phyloP scores from a whole-genome alignment of 1,140 invertebrate genomes.

The Heliconius hermathena region DNA sequence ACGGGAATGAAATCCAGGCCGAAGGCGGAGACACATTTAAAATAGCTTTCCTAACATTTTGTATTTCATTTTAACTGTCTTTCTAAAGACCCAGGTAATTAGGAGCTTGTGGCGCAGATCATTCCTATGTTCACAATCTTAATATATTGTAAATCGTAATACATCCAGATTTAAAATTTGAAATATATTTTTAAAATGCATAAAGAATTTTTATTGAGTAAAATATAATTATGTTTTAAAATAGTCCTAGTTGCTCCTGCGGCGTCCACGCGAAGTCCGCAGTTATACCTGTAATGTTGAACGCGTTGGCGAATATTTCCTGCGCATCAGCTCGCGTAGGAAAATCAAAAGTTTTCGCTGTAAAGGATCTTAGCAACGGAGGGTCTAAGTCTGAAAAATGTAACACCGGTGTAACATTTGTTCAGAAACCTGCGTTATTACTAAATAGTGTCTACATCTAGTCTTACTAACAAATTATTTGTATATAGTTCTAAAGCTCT shows the following conservation, averaged over 20 bases:
- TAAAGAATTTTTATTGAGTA: background rate
- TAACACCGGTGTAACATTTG: conserved; percentile 5
- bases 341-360: background rate
- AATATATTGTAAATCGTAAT: conserved; percentile 8
- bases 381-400: conserved; percentile 2
- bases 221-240: background rate
- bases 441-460: background rate
- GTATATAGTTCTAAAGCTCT: no score
- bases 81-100: no score
- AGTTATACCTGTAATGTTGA: background rate
- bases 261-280: conserved; percentile 1
- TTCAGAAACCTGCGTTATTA: background rate
- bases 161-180: conserved; percentile 4
- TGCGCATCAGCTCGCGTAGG: background rate
- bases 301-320: background rate
- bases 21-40: background rate
- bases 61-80: no score
- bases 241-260: background rate
- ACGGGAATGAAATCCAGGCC: background rate
- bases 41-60: no score
- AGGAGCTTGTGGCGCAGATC: no score
- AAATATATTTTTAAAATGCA: background rate
- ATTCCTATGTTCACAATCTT: background rate
- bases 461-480: background rate
- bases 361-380: conserved; percentile 4